A percentile compares a stretch with the other conserved stretches of the same genome.
phyloP scores from a whole-genome alignment of 2,888 invertebrate species.

The Conus canariensis region DNA sequence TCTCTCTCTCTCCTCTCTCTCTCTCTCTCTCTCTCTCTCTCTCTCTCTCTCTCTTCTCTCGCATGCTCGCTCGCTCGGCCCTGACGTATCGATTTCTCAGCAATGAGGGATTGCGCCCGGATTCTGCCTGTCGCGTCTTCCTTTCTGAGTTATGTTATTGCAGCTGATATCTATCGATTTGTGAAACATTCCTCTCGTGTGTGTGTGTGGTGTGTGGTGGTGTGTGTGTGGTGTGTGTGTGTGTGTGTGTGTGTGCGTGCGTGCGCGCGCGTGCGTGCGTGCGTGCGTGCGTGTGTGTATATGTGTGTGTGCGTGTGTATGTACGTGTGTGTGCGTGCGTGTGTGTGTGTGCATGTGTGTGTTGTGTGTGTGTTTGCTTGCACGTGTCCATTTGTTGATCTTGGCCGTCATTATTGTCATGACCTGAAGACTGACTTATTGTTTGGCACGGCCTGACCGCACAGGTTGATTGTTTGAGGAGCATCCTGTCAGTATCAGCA shows the following conservation, averaged over 20 bases:
- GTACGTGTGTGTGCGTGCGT: neutral
- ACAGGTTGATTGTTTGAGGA: too few species aligned
- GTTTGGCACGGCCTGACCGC: too few species aligned
- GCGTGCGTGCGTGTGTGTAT: constrained; percentile 15
- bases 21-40: too few species aligned
- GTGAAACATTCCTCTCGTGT: neutral
- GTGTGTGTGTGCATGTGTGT: neutral
- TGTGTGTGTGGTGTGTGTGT: constrained; percentile 18
- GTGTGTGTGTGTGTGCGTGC: constrained; percentile 5
- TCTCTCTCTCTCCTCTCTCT: too few species aligned
- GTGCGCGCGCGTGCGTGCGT: neutral
- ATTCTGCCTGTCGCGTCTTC: too few species aligned
- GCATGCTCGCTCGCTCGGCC: too few species aligned
- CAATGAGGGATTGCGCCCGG: too few species aligned
- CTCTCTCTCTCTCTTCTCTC: too few species aligned
- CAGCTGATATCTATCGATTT: neutral
- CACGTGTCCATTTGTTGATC: neutral
- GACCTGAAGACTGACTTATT: too few species aligned
- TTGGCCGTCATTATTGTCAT: too few species aligned
- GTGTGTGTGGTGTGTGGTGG: constrained; percentile 21
- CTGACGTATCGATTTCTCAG: too few species aligned
- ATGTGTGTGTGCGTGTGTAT: neutral
- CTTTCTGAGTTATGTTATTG: neutral
- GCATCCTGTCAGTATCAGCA: too few species aligned
- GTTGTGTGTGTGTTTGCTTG: neutral